Conservation (phyloP, 2,888 invertebrate species). For the Cacoxenus indagator region DNA sequence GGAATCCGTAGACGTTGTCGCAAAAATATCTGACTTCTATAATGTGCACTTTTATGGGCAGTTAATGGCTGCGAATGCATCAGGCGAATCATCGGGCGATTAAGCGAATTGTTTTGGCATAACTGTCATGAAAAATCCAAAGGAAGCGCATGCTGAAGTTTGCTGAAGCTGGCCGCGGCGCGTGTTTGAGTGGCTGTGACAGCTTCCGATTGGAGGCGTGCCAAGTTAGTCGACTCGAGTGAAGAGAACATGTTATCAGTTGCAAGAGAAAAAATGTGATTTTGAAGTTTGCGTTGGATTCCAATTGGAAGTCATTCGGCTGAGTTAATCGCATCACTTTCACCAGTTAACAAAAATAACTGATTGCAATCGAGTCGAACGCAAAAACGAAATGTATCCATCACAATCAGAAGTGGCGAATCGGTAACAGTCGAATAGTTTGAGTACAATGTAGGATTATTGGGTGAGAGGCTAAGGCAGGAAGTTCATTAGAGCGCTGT, state of each 20-base stretch:
- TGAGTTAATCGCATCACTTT: slow-evolving; percentile 37
- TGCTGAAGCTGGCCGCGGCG: not conserved
- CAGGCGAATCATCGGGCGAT: slow-evolving; percentile 58
- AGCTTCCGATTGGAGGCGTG: not conserved
- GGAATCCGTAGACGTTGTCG: slow-evolving; percentile 41
- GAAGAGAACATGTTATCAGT: not conserved
- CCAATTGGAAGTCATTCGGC: slow-evolving; percentile 55
- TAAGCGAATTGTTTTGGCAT: slow-evolving; percentile 39
- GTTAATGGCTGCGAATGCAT: slow-evolving; percentile 59
- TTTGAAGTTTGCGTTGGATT: slow-evolving; percentile 32
- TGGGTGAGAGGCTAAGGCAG: slow-evolving; percentile 38
- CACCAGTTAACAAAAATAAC: slow-evolving; percentile 43
- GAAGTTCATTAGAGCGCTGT: slow-evolving; percentile 61
- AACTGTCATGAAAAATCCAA: not conserved
- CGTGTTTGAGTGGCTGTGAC: slow-evolving; percentile 4
- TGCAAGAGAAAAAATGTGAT: slow-evolving; percentile 43
- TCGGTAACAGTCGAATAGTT: slow-evolving; percentile 60
- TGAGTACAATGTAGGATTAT: slow-evolving; percentile 22
- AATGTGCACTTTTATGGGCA: slow-evolving; percentile 64
- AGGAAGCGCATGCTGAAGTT: not conserved
- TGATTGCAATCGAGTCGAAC: slow-evolving; percentile 29
- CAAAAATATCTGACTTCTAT: slow-evolving; percentile 53
- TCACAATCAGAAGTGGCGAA: slow-evolving; percentile 57
- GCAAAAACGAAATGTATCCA: slow-evolving; percentile 41
- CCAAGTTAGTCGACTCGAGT: not conserved